Evolutionary conservation across 2,797 vertebrate species (phyloP), one percentile per base, ranked within the genome.

Genomic region (Eulemur coronatus): DNA sequence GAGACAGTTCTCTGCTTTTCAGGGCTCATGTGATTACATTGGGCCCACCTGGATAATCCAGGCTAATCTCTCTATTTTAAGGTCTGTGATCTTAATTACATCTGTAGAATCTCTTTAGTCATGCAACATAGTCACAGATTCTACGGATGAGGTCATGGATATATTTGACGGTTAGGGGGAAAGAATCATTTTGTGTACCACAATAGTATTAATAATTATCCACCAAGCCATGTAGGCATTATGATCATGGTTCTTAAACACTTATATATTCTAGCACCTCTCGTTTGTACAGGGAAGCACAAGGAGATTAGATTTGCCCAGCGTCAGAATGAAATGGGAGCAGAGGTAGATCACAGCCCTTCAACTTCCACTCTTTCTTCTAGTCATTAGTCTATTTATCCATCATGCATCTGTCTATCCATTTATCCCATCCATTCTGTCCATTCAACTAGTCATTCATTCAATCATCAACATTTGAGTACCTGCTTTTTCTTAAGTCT

Each of bases 31-130:
- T 81, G 89, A 92, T 96, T 88, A 43, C 17, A 61, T 17, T 79
- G 55, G 35, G 35, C n/a, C 48, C 30, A 41, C 35, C 24, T 35
- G 7, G 61, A 24, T 80, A 90, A 92, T 61, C 67, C 48, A 50
- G 15, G 75, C 43, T 95, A 65, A 48, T 69, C 41, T 79, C 48
- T 26, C 33, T 92, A 26, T 73, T 86, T 97, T 84, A 89, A 92
- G 18, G 28, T 65, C 84, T 70, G 4, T 76, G 72, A 73, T 14
- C 43, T 81, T 92, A 95, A 67, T 81, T 90, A 41, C 4, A 43
- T 52, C 5, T 61, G 7, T 73, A 46, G 72, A 96, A 17, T 95
- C 20, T 48, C 14, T 85, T 94, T 93, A 90, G 30, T 65, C 35
- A n/a, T 48, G 24, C 87, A 79, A 63, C 20, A 18, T 26, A 63